Conservation (phyloP, 2,888 invertebrate genomes). For the Phytoseiulus persimilis region DNA sequence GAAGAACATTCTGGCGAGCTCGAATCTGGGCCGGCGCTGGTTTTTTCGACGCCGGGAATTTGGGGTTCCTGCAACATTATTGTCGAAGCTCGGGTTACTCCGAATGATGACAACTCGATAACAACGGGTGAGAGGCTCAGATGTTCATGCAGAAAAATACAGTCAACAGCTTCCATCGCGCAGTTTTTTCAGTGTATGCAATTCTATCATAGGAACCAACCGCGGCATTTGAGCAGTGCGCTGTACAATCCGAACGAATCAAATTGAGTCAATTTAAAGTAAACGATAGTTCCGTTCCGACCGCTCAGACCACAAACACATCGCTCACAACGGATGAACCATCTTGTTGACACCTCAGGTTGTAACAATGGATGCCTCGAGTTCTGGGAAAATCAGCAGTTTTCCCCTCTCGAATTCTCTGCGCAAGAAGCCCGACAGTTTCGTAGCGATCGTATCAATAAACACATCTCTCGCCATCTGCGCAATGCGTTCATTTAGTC, state of each 20-base stretch:
- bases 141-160: too few species aligned
- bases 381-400: too few species aligned
- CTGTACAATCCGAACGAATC: neutral
- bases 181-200: conserved; percentile 5
- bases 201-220: neutral
- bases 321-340: neutral
- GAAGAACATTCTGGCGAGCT: conserved; percentile 28
- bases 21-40: conserved; percentile 10
- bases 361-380: too few species aligned
- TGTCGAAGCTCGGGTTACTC: too few species aligned
- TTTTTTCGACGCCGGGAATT: neutral
- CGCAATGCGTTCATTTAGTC: neutral
- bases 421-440: neutral
- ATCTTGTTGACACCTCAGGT: too few species aligned
- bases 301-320: neutral
- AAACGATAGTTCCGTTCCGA: neutral
- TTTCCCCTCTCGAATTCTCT: neutral
- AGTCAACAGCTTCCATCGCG: neutral
- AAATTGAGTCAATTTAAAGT: neutral
- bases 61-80: neutral
- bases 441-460: neutral
- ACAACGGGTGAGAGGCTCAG: too few species aligned
- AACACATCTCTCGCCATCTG: neutral
- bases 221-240: neutral
- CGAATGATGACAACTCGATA: too few species aligned